Evolutionary conservation across 2,113 vertebrate genomes (phyloP), one percentile per base, ranked within the genome.

Genomic region (Syngnathus typhle): DNA sequence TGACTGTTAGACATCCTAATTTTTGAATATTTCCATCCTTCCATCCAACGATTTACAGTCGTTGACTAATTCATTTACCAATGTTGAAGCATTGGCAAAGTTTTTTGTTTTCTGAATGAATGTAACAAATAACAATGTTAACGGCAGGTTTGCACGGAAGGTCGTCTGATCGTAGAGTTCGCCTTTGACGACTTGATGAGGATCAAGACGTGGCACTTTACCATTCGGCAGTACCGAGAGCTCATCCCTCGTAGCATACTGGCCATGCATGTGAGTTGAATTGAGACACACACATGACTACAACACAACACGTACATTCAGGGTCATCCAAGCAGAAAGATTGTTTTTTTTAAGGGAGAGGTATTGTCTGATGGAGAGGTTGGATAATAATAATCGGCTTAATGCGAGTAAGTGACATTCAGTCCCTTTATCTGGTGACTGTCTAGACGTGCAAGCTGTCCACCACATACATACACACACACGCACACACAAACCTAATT

Each of bases 141-240:
- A 12, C 60, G 12, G 12, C 86, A 99, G 97, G 97, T 99, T 63
- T 98, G 96, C 77, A 99, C 97, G 67, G 97, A 99, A 92, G 97
- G 97, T 49, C 94, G 95, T 70, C 90, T 99, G 90, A 98, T 98
- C 88, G 90, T 99, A 91, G 97, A 99, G 91, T 99, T 99, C 80
- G 95, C 95, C 81, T 98, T 99, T 72, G 97, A 99, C 80, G 96
- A 99, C 88, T 93, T 99, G 87, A 99, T 99, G 96, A 94, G 97
- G 90, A 99, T 99, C 91, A 98, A 98, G 92, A 95, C 95, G 44
- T 99, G 97, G 97, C 97, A 99, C 94, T 99, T 99, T 92, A 98
- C 95, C 91, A 96, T 99, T 91, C 93, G 97, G 89, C 97, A 99
- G 89, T 96, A 98, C 90, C 89, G 97, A 85, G 97, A 99, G 87